Percentiles rank a stretch among this genome's conserved stretches.
phyloP scores from a whole-genome alignment of 2,888 invertebrate genomes.

The Tachystola acroxantha region DNA sequence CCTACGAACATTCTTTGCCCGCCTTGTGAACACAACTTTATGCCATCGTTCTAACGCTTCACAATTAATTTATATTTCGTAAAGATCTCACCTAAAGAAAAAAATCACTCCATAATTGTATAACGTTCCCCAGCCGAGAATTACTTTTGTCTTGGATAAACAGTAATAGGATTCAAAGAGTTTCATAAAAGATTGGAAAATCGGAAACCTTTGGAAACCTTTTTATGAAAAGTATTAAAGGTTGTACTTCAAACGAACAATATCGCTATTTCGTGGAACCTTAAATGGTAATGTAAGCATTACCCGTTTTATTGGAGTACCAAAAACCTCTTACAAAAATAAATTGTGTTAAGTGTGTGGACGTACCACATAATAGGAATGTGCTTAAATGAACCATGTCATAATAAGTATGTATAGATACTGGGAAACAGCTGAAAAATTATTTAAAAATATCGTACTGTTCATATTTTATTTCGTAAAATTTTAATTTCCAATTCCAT shows the following conservation, averaged over 20 bases:
- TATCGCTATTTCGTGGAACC: conserved; percentile 18
- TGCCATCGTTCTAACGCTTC: conserved; percentile 25
- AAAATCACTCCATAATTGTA: conserved; percentile 15
- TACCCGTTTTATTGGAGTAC: conserved; percentile 5
- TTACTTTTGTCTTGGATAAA: conserved; percentile 12
- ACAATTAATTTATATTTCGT: conserved; percentile 27
- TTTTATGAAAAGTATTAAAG: conserved; percentile 25
- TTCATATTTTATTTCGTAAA: too few relatives aligned
- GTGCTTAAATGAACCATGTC: too few relatives aligned
- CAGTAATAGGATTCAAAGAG: conserved; percentile 10
- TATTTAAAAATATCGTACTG: too few relatives aligned
- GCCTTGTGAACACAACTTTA: conserved; percentile 24
- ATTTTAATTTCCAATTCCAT: too few relatives aligned
- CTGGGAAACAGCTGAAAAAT: too few relatives aligned
- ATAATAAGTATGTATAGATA: too few relatives aligned
- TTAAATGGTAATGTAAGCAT: conserved; percentile 23
- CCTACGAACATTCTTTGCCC: conserved; percentile 29
- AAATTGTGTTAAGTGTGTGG: too few relatives aligned
- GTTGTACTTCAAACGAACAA: conserved; percentile 25
- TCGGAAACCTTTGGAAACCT: conserved; percentile 19
- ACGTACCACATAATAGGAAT: too few relatives aligned
- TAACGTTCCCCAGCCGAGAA: conserved; percentile 12
- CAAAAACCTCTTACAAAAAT: too few relatives aligned
- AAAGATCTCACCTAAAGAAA: conserved; percentile 15
- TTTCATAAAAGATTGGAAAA: conserved; percentile 22